These are phyloP conservation scores for Beroe ovata DNA, from an alignment of 37 sponge, comb jelly and placozoan genomes.

Conservation along the genomic window DNA sequence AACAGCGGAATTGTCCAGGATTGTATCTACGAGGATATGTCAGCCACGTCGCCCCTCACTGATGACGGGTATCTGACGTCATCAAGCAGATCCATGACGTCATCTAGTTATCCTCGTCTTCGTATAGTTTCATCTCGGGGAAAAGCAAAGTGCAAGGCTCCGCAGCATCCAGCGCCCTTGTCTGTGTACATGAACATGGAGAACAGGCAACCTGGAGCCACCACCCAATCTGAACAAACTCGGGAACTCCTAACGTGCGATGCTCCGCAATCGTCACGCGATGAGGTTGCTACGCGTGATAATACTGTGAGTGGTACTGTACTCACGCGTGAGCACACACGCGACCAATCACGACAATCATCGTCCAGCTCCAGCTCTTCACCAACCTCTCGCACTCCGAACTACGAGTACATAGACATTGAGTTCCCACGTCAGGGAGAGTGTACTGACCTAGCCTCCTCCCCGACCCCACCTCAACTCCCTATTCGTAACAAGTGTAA, in stretches of 20 bases:
- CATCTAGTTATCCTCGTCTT: not conserved
- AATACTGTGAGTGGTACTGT: not conserved
- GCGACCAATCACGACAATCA: not conserved
- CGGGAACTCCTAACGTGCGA: not conserved
- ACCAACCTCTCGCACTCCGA: not conserved
- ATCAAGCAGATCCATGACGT: conserved; percentile 10
- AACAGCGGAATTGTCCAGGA: not conserved
- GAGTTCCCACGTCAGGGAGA: not conserved
- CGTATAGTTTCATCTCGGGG: not conserved
- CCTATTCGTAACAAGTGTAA: conserved; percentile 4
- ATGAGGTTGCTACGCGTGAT: not conserved
- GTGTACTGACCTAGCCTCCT: not conserved
- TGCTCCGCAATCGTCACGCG: not conserved
- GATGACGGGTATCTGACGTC: conserved; percentile 32
- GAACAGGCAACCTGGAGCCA: not conserved
- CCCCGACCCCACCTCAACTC: not conserved
- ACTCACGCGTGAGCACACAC: not conserved
- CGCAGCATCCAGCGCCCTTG: not conserved
- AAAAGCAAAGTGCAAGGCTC: not conserved
- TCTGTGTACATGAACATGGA: conserved; percentile 58
- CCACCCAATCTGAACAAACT: not conserved
- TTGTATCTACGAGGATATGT: conserved; percentile 60
- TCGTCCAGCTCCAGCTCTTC: not conserved
- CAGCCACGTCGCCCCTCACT: conserved; percentile 48
- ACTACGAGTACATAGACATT: conserved; percentile 62